Base-by-base conservation (phyloP, 2,113 vertebrate species). In the Potamarius usumacintae region DNA sequence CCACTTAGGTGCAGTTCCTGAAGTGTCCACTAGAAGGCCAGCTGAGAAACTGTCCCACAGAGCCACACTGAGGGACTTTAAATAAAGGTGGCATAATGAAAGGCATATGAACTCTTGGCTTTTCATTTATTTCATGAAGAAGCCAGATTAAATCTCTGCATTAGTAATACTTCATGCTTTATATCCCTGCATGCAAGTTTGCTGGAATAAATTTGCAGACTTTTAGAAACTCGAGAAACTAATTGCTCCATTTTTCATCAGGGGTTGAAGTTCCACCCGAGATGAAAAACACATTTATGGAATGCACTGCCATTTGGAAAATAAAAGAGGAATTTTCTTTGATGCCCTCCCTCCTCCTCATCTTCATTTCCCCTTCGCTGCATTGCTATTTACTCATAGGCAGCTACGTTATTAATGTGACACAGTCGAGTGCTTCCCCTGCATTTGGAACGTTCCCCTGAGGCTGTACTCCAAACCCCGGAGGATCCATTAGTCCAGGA, bases 361-460 rank as follows among this genome's bases (percentile, higher is more conserved):
- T 18, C 25, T 12, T 18, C n/a, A 62, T 67, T 91, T 86, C 34
- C 65, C 86, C 69, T 90, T 76, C 82, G 48, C 84, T 88, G 60
- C 86, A 86, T 91, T 72, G 88, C 88, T 82, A 90, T 92, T 91
- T 85, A 57, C 92, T 91, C 88, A 91, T 90, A 88, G 85, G 79
- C 85, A 55, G 88, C 79, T 89, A 89, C 92, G 93, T 93, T 91
- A 94, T 94, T 91, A 93, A 88, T 83, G 89, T 89, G 80, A 90
- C 86, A 67, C 84, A 88, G 82, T 58, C 22, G 85, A 92, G 89
- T 90, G 71, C 85, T 89, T 93, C 91, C 57, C 55, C 53, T 17
- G 53, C 67, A 71, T 90, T 89, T 86, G 86, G 63, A 82, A 34
- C 60, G 4, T 86, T 92, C 89, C 91, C 92, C 82, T 77, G 82